Base-by-base conservation (phyloP, 2,113 vertebrate genomes). In the Oreochromis spilurus region DNA sequence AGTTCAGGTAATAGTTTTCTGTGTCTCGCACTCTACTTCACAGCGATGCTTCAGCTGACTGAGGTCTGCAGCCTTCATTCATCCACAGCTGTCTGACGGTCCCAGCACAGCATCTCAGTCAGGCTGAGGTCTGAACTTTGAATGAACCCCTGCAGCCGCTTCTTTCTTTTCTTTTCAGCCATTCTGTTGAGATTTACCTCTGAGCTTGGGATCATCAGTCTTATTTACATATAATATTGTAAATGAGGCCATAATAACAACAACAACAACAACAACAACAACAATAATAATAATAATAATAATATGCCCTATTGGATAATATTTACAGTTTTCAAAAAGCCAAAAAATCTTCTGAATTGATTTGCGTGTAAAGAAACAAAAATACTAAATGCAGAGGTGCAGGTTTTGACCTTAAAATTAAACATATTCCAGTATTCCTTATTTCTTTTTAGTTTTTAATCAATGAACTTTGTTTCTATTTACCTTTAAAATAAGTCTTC, bases 211-310 rank as follows among this genome's bases (percentile, higher is more conserved):
- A 9, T 9, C 14, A 17, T 60, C 5, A 2, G 26, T 60, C 26
- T 19, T 6, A 19, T 60, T 60, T 60, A 34, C 16, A 34, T 10
- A 60, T 29, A 19, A 0, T 34, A 6, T 6, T 60, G 17, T 60
- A 60, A 62, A 62, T 62, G 11, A 62, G 31, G 29, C 58, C 5
- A 62, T 1, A 34, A 58, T 2, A 57, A 55, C 0, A 13, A 31
- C 0, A 58, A 55, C 0, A 24, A 54, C 0, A 21, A 52, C 0
- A 50, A 52, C 0, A 48, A 50, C 4, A 19, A 9, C 0, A n/a
- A 52, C 0, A 52, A 24, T 6, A 21, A 53, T 5, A 9, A 19
- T 2, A 29, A 57, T 1, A 60, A 60, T 19, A 60, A 60, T 34
- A 62, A 62, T 34, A 19, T 19, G 2, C 0, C 58, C 5, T 62